phyloP scores from a whole-genome alignment of 2,113 vertebrate species.

The Chaenocephalus aceratus region DNA sequence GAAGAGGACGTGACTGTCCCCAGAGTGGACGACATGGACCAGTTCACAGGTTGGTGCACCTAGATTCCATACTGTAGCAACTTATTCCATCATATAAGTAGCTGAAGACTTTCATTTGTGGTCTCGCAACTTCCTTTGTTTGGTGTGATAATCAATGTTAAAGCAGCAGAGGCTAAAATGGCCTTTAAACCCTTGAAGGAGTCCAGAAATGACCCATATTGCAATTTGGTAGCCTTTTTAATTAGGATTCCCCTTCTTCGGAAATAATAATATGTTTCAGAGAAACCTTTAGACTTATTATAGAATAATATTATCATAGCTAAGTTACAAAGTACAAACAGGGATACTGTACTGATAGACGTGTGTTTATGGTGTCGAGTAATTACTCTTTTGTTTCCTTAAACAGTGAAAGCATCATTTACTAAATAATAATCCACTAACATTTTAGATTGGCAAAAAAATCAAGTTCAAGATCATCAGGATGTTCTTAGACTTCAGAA shows the following conservation, averaged over 20 bases:
- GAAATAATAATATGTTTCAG: background rate
- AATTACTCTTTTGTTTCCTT: too few relatives aligned
- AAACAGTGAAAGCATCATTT: background rate
- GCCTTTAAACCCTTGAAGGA: background rate
- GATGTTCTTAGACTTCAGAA: background rate
- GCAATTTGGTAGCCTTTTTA: too few relatives aligned
- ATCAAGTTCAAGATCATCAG: background rate
- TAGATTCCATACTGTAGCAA: background rate
- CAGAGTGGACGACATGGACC: constrained; percentile 89
- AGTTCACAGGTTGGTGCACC: constrained; percentile 80
- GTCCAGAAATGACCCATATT: background rate
- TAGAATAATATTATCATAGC: background rate
- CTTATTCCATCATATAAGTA: too few relatives aligned
- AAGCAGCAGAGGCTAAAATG: background rate
- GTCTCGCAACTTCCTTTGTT: background rate
- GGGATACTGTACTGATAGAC: background rate
- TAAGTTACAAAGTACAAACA: background rate
- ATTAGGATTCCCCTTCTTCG: background rate
- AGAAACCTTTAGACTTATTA: background rate
- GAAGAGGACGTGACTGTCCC: constrained; percentile 88
- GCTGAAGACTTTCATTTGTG: too few relatives aligned
- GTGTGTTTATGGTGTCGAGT: too few relatives aligned
- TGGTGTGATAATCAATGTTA: background rate
- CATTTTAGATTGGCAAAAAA: background rate
- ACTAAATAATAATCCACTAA: background rate